Evolutionary conservation across 2,113 vertebrate genomes (phyloP), one percentile per base, ranked within the genome.

Genomic region (Scatophagus argus): DNA sequence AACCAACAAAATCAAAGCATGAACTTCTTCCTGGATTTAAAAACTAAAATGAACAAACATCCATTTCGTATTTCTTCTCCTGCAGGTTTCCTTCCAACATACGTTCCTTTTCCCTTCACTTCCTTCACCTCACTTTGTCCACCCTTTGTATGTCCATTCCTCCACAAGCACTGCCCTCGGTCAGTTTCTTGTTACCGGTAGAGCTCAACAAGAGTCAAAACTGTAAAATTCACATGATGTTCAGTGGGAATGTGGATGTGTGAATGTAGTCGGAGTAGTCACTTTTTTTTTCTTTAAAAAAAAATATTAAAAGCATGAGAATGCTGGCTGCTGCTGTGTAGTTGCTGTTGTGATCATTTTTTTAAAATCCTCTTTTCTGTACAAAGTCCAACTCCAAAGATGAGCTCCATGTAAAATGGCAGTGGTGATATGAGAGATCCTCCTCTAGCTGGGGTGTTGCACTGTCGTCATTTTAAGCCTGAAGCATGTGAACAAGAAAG

Each of bases 361-460:
- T 79, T 72, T 87, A 70, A 65, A 79, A 78, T 68, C 82, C 77
- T 82, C 63, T 91, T 87, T 82, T 87, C 83, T 90, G 90, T 91
- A 89, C 86, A 93, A 90, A 92, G 89, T 94, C 94, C 92, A 83
- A 91, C 87, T 93, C 92, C 83, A 91, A 92, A 89, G 61, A 89
- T 85, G 91, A 92, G 89, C 72, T 95, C 93, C 84, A 73, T 86
- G 93, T 93, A 78, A 93, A 95, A 97, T 96, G 96, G 96, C 96
- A 97, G 96, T 97, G 95, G 94, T 96, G 95, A 96, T 93, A 88
- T 92, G 95, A 95, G 95, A 95, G 90, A 94, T 96, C 95, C 93
- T 95, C 92, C 87, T 94, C 91, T 90, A 88, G 89, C 85, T 91
- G 88, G 89, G 92, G 90, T 76, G 90, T 91, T 76, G 93, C 43